Evolutionary conservation across 92 coral and sea anemone species (phyloP).

Genomic region (Desmophyllum pertusum): DNA sequence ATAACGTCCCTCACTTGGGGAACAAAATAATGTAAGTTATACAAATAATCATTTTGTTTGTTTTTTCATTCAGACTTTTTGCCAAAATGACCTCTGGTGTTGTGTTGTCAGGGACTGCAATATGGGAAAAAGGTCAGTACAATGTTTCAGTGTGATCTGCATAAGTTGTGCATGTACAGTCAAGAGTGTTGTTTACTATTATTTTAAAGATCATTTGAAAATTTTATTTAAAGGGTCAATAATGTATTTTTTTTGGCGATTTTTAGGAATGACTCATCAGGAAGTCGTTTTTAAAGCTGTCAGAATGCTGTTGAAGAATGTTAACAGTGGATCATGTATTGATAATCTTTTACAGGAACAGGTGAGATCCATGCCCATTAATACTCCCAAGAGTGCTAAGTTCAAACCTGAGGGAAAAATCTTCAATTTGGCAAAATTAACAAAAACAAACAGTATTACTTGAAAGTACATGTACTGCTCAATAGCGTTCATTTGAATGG

Average conservation of each 20-base stretch:
- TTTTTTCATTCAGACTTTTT: conserved; percentile 64
- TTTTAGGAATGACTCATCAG: conserved; percentile 74
- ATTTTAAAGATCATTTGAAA: no score
- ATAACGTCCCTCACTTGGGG: not conserved
- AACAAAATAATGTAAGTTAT: not conserved
- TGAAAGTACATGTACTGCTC: no score
- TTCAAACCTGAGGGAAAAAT: no score
- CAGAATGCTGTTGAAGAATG: conserved; percentile 64
- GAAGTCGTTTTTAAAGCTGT: conserved; percentile 75
- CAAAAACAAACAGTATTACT: no score
- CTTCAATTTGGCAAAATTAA: no score
- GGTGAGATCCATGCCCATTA: no score
- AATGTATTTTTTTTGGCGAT: not conserved
- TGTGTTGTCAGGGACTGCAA: conserved; percentile 78
- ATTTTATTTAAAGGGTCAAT: not conserved
- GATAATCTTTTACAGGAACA: conserved; percentile 89
- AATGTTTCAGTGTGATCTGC: not conserved
- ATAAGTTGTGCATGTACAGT: not conserved
- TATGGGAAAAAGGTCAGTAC: conserved; percentile 85
- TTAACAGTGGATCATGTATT: conserved; percentile 72
- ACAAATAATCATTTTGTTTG: not conserved
- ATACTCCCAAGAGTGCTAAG: no score
- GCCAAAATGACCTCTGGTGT: conserved; percentile 84
- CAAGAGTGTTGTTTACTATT: not conserved
- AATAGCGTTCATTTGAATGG: no score